These are phyloP conservation scores for Mizuhopecten yessoensis DNA, from an alignment of 1,140 invertebrate species.

Conservation along the genomic window DNA sequence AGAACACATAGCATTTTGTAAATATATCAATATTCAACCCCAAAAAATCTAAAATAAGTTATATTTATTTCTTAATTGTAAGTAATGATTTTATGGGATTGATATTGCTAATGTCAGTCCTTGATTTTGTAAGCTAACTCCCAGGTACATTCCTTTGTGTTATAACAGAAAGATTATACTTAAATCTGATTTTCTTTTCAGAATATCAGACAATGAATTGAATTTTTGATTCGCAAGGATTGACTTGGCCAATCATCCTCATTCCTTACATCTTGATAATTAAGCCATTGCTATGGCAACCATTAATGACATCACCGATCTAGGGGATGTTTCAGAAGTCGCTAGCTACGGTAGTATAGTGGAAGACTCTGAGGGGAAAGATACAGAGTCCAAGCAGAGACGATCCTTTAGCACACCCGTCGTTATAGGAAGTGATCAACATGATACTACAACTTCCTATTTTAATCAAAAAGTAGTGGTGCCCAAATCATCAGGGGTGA, in stretches of 20 bases:
- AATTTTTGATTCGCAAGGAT: neutral
- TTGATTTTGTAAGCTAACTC: no score
- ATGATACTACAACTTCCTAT: neutral
- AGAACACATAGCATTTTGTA: no score
- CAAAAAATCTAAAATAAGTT: no score
- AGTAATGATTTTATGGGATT: no score
- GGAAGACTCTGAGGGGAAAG: neutral
- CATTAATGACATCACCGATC: neutral
- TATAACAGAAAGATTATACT: no score
- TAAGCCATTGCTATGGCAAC: neutral
- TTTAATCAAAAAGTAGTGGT: neutral
- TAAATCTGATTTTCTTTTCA: neutral
- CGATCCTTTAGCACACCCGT: neutral
- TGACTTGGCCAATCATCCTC: neutral
- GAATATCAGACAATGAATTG: neutral
- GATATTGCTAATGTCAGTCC: no score
- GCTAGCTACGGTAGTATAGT: neutral
- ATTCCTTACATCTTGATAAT: neutral
- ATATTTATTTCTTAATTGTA: no score
- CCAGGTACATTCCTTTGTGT: no score
- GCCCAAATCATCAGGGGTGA: constrained; percentile 4
- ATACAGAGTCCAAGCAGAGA: neutral
- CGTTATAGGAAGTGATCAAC: neutral
- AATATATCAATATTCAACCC: no score
- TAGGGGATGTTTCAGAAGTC: neutral